Percentiles rank a stretch among this genome's conserved stretches.
Evolutionary conservation across 2,113 vertebrate species (phyloP).

Genomic region (Aptenodytes forsteri): DNA sequence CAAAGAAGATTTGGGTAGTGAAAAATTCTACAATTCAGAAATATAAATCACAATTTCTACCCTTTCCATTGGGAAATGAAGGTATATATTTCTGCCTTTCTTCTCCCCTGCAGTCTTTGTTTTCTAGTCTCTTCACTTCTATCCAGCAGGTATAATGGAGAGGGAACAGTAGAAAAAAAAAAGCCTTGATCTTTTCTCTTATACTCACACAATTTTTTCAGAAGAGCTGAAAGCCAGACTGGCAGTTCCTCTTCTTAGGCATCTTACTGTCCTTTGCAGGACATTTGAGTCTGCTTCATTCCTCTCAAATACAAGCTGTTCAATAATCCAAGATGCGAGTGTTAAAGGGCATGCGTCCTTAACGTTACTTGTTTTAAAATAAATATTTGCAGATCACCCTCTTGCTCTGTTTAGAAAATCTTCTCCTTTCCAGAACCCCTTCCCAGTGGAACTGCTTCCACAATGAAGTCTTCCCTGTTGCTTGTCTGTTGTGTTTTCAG

Average conservation of each 20-base stretch:
- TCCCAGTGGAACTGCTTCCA: neutral
- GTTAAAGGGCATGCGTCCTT: neutral
- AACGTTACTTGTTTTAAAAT: neutral
- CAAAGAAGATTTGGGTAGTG: neutral
- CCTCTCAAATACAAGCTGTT: neutral
- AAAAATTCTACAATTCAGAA: neutral
- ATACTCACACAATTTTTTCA: neutral
- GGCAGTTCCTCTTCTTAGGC: neutral
- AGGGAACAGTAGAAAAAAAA: neutral
- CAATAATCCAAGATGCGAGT: neutral
- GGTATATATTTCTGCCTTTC: neutral
- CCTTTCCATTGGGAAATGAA: neutral
- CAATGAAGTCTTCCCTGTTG: neutral
- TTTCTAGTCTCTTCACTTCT: neutral
- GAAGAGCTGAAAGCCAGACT: neutral
- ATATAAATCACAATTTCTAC: neutral
- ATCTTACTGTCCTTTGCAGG: neutral
- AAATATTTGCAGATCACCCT: neutral
- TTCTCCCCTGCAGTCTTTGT: neutral
- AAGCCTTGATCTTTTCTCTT: neutral
- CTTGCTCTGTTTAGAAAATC: neutral
- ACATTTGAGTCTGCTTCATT: neutral
- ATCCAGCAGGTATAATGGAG: neutral
- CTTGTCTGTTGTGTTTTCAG: neutral
- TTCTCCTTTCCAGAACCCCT: neutral